phyloP scores from a whole-genome alignment of 2,113 vertebrate species.

The Megaceryle maxima region DNA sequence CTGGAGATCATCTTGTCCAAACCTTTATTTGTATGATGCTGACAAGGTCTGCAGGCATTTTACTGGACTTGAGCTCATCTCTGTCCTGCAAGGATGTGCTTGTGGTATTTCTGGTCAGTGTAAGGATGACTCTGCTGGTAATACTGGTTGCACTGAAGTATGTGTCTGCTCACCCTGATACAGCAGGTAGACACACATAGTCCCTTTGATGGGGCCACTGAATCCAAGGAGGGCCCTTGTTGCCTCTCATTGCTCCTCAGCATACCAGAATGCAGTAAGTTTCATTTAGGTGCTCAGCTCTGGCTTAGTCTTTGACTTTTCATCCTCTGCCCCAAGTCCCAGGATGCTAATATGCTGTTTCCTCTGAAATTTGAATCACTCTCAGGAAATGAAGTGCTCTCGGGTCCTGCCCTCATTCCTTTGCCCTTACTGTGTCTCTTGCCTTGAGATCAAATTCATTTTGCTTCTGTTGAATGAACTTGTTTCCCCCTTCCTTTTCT shows the following conservation, averaged over 20 bases:
- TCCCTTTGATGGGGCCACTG: neutral
- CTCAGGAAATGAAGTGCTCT: neutral
- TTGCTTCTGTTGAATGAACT: neutral
- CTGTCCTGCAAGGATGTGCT: neutral
- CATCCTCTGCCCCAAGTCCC: neutral
- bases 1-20: too few species aligned
- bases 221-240: neutral
- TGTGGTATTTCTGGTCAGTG: neutral
- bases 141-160: neutral
- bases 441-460: neutral
- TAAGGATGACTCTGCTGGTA: neutral
- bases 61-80: neutral
- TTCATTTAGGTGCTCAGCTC: rapidly evolving
- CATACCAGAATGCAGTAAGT: neutral
- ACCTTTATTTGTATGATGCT: neutral
- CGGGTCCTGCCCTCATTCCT: neutral
- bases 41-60: neutral
- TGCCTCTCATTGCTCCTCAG: rapidly evolving
- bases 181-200: rapidly evolving
- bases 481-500: neutral
- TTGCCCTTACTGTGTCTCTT: neutral
- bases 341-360: neutral
- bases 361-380: neutral
- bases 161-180: neutral
- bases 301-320: neutral